These are phyloP conservation scores for Sebastes minor DNA, from an alignment of 2,797 vertebrate genomes.

Conservation along the genomic window DNA sequence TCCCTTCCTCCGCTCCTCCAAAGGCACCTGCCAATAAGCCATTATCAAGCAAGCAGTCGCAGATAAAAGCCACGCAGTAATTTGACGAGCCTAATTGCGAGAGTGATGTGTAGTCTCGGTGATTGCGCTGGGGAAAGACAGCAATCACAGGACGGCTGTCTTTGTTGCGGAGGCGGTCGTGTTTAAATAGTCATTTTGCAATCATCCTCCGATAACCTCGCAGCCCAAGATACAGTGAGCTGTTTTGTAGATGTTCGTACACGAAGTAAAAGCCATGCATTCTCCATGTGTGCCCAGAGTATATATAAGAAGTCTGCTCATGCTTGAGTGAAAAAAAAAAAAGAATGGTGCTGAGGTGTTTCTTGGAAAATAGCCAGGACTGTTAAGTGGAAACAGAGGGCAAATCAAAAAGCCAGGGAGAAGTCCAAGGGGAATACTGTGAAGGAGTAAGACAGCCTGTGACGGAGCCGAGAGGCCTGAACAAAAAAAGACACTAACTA, in stretches of 20 bases:
- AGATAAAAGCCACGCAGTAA: slow-evolving; percentile 41
- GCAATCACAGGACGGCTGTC: slow-evolving; percentile 32
- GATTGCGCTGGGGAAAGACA: slow-evolving; percentile 46
- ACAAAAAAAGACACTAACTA: slow-evolving; percentile 44
- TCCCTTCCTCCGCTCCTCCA: slow-evolving; percentile 8
- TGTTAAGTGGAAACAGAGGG: slow-evolving; percentile 80
- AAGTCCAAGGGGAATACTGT: slow-evolving; percentile 56
- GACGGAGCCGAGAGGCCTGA: slow-evolving; percentile 41
- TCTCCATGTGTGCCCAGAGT: neutral
- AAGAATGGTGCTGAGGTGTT: slow-evolving; percentile 67
- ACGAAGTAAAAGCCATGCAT: neutral
- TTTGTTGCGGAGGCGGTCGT: neutral
- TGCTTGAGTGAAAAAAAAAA: neutral
- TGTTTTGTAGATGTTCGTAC: neutral
- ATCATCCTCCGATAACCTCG: slow-evolving; percentile 14
- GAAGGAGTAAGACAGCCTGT: slow-evolving; percentile 43
- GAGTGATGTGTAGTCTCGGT: slow-evolving; percentile 43
- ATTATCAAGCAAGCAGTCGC: slow-evolving; percentile 38
- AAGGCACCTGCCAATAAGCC: slow-evolving; percentile 61
- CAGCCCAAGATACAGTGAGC: neutral
- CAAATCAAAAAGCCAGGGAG: slow-evolving; percentile 69
- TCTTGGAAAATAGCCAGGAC: slow-evolving; percentile 72
- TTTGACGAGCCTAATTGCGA: slow-evolving; percentile 60
- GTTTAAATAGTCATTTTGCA: slow-evolving; percentile 33
- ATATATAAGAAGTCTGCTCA: slow-evolving; percentile 29